Base-by-base conservation (phyloP, 2,797 vertebrate species). In the Pangasius djambal region DNA sequence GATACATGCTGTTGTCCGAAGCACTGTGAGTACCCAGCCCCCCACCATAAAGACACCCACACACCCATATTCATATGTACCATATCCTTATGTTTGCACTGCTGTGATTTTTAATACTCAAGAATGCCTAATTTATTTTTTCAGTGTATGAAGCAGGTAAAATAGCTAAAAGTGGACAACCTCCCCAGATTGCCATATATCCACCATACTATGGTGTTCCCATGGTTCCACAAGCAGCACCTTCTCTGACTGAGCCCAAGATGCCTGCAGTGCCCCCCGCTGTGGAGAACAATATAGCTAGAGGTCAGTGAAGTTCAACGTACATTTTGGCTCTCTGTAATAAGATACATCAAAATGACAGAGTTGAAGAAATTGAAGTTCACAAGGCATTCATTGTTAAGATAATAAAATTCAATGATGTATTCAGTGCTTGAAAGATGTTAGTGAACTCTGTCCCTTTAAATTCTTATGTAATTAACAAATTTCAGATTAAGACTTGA, bases 1-100 rank as follows among this genome's bases (percentile, higher is more conserved):
- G 97, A 98, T 44, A 96, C 97, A 82, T 99, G 98, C 96, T 99
- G 98, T 96, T 99, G 98, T 92, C 98, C 98, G 0, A 96, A 97
- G 91, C 98, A 98, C 15, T 1, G 98, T 99, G 94, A 98, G 98
- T 79, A 86, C 82, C 63, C 61, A 84, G 81, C 55, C n/a, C 85
- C n/a, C 78, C 22, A 4, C 70, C 65, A 12, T 12, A 10, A 34
- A 87, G 28, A 81, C 50, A 85, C 63, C 28, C 63, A 88, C 18
- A 28, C 10, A 37, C 44, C 18, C 10, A 9, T 40, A 52, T 28
- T 18, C 2, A 81, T 61, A 72, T 15, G 4, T n/a, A 78, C 44
- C 12, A n/a, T 50, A 20, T 48, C 3, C 5, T 48, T 34, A 9
- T 20, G 9, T 44, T 37, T 83, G 22, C 31, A 55, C 12, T 86